Conservation (phyloP, 2,113 vertebrate species). For the Dipodomys ordii region DNA sequence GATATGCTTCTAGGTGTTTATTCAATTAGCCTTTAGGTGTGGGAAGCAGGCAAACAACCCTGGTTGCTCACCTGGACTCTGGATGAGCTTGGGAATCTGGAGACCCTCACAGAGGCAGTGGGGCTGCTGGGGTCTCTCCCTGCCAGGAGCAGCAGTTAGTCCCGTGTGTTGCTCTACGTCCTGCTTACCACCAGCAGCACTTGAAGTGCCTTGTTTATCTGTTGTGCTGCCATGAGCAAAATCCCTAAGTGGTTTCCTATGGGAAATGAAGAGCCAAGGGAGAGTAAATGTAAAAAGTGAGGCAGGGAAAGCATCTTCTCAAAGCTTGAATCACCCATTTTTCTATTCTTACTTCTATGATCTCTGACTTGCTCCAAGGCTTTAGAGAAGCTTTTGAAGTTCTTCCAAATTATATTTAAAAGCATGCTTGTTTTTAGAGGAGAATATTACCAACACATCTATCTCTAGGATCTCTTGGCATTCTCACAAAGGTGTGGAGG, state of each 20-base stretch:
- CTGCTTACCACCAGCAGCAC: neutral
- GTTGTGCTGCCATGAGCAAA: neutral
- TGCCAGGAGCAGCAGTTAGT: neutral
- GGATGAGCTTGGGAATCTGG: too few species aligned
- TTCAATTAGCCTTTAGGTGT: neutral
- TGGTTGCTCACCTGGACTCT: neutral
- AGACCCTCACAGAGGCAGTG: neutral
- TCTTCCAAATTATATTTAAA: neutral
- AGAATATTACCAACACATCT: neutral
- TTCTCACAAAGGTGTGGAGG: neutral
- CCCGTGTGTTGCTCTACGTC: accelerated
- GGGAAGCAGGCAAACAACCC: neutral
- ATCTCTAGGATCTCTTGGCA: neutral
- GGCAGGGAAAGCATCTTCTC: neutral
- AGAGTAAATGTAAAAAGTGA: neutral
- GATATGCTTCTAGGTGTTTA: neutral
- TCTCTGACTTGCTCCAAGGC: slow-evolving; percentile 10
- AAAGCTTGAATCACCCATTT: neutral
- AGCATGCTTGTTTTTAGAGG: neutral
- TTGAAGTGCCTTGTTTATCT: neutral
- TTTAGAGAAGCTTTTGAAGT: slow-evolving; percentile 47
- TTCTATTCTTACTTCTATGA: neutral
- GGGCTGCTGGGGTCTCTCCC: neutral
- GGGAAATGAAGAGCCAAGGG: slow-evolving; percentile 58
- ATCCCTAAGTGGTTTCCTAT: neutral